Evolutionary conservation across 2,797 vertebrate genomes (phyloP).

Genomic region (Acanthurus tractus): DNA sequence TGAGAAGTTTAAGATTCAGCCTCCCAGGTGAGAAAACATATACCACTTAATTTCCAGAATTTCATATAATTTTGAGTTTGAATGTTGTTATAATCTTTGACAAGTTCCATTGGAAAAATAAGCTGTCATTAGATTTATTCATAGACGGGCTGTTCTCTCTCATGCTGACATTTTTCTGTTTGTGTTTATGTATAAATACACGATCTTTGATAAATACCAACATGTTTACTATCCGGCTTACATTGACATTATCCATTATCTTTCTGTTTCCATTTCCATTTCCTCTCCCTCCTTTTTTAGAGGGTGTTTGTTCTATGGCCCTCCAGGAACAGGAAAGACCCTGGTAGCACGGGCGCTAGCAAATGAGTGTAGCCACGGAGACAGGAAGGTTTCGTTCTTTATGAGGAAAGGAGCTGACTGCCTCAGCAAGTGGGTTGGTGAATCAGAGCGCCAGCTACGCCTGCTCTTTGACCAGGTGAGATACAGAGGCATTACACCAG

Average conservation of each 20-base stretch:
- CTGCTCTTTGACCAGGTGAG: constrained; percentile 99
- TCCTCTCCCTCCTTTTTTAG: constrained; percentile 71
- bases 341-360: constrained; percentile 97
- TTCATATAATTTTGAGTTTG: background rate
- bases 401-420: constrained; percentile 99
- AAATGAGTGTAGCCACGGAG: constrained; percentile 98
- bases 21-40: constrained; percentile 90
- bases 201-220: background rate
- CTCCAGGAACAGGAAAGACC: constrained; percentile 98
- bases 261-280: background rate
- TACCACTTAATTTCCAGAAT: background rate
- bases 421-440: constrained; percentile 99
- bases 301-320: constrained; percentile 98
- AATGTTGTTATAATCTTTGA: background rate
- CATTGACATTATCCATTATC: background rate
- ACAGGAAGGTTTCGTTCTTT: constrained; percentile 98
- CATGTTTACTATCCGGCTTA: too few species aligned
- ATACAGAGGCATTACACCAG: background rate
- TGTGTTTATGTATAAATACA: background rate
- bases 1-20: constrained; percentile 99
- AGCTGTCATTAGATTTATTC: background rate
- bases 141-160: background rate
- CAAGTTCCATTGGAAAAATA: constrained; percentile 6
- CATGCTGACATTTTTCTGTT: background rate
- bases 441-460: constrained; percentile 97